Percentiles rank a stretch among this genome's conserved stretches.
Evolutionary conservation across 2,113 vertebrate genomes (phyloP).

Genomic region (Alectura lathami): DNA sequence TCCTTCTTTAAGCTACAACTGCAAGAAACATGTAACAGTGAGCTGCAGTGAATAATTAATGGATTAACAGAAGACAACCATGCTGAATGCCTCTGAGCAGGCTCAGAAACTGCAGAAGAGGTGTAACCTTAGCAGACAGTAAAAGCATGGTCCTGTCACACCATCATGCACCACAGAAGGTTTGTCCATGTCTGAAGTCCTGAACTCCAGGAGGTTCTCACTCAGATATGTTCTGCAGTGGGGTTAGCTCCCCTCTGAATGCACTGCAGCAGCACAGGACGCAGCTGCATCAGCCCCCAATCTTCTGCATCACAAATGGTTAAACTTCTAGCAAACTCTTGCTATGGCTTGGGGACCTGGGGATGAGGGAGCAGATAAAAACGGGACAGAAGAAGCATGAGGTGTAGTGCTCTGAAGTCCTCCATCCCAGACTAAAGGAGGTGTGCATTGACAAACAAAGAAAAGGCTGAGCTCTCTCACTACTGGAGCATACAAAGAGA

Average conservation of each 20-base stretch:
- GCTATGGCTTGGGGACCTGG: background rate
- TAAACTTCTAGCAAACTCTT: background rate
- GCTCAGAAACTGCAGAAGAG: rapidly evolving
- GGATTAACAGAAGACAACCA: background rate
- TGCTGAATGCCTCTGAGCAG: rapidly evolving
- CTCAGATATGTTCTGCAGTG: background rate
- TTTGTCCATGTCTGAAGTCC: background rate
- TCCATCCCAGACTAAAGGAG: no score
- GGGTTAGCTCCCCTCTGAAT: background rate
- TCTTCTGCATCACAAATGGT: rapidly evolving
- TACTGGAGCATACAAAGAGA: no score
- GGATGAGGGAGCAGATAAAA: background rate
- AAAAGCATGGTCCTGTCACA: background rate
- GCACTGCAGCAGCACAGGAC: background rate
- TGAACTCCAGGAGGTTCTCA: background rate
- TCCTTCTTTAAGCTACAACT: background rate
- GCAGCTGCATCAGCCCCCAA: background rate
- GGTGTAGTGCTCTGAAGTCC: background rate
- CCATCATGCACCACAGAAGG: rapidly evolving
- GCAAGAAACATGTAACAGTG: background rate
- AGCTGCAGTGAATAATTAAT: background rate
- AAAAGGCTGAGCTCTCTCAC: background rate
- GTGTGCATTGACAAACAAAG: rapidly evolving
- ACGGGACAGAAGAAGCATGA: background rate
- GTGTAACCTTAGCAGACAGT: background rate